phyloP scores from a whole-genome alignment of 2,888 invertebrate species.

The Synergus japonicus region DNA sequence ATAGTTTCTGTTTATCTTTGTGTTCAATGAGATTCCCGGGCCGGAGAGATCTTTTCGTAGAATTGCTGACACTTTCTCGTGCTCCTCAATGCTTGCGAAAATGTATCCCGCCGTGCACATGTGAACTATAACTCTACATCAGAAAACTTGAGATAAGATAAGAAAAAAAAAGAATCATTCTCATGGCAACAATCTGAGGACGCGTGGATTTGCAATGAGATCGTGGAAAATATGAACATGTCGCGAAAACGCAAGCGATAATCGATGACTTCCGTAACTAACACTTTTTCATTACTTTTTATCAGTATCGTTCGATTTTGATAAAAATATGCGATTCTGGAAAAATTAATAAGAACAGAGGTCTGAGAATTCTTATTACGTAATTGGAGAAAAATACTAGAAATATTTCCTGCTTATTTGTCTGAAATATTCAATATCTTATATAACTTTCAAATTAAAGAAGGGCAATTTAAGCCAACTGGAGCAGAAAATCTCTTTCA shows the following conservation, averaged over 20 bases:
- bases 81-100: slow-evolving; percentile 45
- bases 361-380: background rate
- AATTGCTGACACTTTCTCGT: slow-evolving; percentile 51
- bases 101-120: slow-evolving; percentile 58
- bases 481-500: background rate
- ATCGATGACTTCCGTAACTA: slow-evolving; percentile 36
- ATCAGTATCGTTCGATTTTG: background rate
- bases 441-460: background rate
- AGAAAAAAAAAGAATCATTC: slow-evolving; percentile 67
- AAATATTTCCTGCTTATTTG: background rate
- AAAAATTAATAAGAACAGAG: background rate
- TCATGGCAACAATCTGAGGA: slow-evolving; percentile 76
- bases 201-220: slow-evolving; percentile 64
- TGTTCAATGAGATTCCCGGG: slow-evolving; percentile 47
- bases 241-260: slow-evolving; percentile 46
- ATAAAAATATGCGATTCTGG: background rate
- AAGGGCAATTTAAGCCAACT: background rate
- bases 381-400: background rate
- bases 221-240: slow-evolving; percentile 54
- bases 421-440: background rate
- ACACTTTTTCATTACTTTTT: background rate
- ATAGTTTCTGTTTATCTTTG: slow-evolving; percentile 46
- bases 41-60: slow-evolving; percentile 43
- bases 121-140: slow-evolving; percentile 68
- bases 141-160: slow-evolving; percentile 69